Evolutionary conservation across 2,888 invertebrate genomes (phyloP).

Genomic region (Epicampocera succincta): DNA sequence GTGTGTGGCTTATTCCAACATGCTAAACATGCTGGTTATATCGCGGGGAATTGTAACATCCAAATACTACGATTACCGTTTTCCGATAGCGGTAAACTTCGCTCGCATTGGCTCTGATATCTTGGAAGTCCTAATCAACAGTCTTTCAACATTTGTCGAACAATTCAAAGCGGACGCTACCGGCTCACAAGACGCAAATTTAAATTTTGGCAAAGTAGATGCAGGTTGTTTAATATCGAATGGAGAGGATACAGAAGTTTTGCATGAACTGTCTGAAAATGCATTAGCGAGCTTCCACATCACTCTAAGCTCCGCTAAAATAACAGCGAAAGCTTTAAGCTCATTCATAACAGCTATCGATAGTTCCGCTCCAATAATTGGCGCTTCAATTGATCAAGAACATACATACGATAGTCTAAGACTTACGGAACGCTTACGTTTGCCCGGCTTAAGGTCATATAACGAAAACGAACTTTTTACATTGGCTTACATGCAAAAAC

Average conservation of each 20-base stretch:
- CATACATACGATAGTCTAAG: constrained; percentile 77
- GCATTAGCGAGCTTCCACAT: constrained; percentile 78
- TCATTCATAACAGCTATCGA: constrained; percentile 78
- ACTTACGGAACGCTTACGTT: constrained; percentile 75
- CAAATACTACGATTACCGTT: constrained; percentile 79
- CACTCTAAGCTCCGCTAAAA: constrained; percentile 77
- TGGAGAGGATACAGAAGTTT: constrained; percentile 72
- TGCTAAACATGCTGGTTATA: constrained; percentile 80
- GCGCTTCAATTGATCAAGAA: constrained; percentile 77
- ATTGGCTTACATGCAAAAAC: constrained; percentile 80
- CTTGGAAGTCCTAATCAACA: constrained; percentile 78
- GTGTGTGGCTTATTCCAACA: constrained; percentile 78
- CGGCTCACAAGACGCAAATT: constrained; percentile 70
- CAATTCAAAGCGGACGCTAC: constrained; percentile 77
- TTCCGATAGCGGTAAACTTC: constrained; percentile 80
- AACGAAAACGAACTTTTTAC: constrained; percentile 80
- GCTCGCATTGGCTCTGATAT: constrained; percentile 80
- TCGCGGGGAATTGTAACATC: constrained; percentile 76
- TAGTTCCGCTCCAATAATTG: constrained; percentile 76
- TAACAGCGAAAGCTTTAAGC: constrained; percentile 77
- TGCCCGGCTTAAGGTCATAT: constrained; percentile 79
- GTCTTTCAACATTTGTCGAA: constrained; percentile 76
- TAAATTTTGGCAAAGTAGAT: constrained; percentile 75
- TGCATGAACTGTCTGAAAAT: constrained; percentile 73
- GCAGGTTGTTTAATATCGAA: constrained; percentile 74